Conservation (phyloP, 2,888 invertebrate genomes). For the Ichneumon xanthorius region DNA sequence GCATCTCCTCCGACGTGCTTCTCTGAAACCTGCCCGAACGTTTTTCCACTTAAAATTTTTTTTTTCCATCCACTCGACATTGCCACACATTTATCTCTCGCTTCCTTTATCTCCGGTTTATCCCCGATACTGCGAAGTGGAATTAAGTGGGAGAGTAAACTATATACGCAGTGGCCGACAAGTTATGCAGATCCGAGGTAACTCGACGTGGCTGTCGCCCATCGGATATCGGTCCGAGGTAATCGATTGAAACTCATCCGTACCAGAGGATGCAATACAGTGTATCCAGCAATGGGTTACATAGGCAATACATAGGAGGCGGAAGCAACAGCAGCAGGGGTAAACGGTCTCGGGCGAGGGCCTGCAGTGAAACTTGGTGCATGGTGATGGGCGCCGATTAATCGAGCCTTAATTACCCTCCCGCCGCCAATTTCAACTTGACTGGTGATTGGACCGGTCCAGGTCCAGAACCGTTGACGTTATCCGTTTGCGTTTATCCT, state of each 20-base stretch:
- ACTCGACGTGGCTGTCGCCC: constrained; percentile 48
- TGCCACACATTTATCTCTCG: neutral
- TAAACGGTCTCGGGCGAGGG: constrained; percentile 12
- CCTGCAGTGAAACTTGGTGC: constrained; percentile 12
- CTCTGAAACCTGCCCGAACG: neutral
- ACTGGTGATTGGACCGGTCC: constrained; percentile 36
- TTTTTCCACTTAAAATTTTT: neutral
- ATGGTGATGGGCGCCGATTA: constrained; percentile 46
- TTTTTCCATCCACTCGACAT: neutral
- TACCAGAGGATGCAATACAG: constrained; percentile 33
- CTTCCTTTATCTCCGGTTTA: too few species aligned
- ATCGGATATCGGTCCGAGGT: constrained; percentile 59
- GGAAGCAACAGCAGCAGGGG: neutral
- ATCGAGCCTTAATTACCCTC: constrained; percentile 57
- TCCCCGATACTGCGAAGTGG: neutral
- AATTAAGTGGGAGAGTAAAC: constrained; percentile 6
- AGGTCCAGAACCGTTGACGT: neutral
- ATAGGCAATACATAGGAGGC: constrained; percentile 11
- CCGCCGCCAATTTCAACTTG: constrained; percentile 32
- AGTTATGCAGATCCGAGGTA: constrained; percentile 59
- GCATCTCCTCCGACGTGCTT: neutral
- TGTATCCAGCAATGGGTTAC: constrained; percentile 22
- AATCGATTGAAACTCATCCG: constrained; percentile 53
- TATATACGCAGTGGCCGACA: constrained; percentile 4
- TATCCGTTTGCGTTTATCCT: neutral